Conservation (phyloP, 2,113 vertebrate genomes). For the Xiphophorus couchianus region DNA sequence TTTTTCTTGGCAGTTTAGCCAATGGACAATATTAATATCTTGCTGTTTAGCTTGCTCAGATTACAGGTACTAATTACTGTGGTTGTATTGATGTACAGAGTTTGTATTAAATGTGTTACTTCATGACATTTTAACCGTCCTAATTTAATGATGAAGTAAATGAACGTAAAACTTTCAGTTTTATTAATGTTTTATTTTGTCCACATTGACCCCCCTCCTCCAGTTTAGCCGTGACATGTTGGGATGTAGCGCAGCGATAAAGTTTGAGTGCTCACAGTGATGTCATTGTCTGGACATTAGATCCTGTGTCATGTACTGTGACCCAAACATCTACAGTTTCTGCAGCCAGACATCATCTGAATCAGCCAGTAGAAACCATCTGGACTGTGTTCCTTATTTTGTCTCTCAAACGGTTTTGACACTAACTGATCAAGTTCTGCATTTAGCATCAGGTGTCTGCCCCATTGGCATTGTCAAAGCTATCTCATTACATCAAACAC, state of each 20-base stretch:
- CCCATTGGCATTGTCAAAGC: conserved; percentile 24
- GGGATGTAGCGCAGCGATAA: conserved; percentile 19
- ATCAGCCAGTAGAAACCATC: conserved; percentile 10
- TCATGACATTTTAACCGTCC: neutral
- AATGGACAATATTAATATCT: conserved; percentile 22
- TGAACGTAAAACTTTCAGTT: neutral
- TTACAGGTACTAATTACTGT: neutral
- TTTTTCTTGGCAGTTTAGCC: conserved; percentile 12
- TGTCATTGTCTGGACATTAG: conserved; percentile 26
- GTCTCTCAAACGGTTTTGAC: conserved; percentile 9
- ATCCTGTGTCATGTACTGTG: conserved; percentile 20
- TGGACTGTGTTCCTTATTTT: neutral
- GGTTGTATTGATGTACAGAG: neutral
- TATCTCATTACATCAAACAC: conserved; percentile 43
- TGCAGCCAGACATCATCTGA: conserved; percentile 22
- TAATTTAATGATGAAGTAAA: neutral
- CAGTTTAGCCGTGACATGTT: neutral
- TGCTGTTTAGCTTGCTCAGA: neutral
- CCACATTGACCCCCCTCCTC: too few species aligned
- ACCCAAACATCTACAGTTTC: conserved; percentile 22
- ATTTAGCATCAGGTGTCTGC: conserved; percentile 56
- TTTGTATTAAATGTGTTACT: neutral
- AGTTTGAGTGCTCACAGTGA: conserved; percentile 41
- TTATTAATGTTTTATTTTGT: neutral
- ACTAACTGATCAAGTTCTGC: conserved; percentile 50